phyloP scores from a whole-genome alignment of 2,113 vertebrate genomes.

The Melanotaenia duboulayi region DNA sequence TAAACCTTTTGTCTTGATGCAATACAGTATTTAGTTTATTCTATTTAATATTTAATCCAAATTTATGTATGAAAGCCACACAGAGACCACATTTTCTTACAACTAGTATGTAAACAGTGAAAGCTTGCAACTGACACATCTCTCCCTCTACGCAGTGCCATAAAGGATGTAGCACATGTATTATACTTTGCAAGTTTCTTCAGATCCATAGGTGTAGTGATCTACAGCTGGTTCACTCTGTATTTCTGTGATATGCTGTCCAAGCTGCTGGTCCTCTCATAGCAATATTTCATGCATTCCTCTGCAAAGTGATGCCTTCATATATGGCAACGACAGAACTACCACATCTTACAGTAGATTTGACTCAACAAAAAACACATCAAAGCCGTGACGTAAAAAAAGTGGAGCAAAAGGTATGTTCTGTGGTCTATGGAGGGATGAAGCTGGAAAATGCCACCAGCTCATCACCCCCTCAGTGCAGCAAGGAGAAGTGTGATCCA shows the following conservation, averaged over 20 bases:
- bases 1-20: no score
- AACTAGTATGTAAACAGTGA: neutral
- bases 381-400: conserved; percentile 52
- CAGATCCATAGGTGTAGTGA: conserved; percentile 70
- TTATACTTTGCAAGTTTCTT: conserved; percentile 75
- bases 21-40: neutral
- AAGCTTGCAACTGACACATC: neutral
- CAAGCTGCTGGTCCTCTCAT: conserved; percentile 42
- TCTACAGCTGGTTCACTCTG: conserved; percentile 75
- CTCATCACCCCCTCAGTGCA: conserved; percentile 55
- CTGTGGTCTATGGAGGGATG: conserved; percentile 34
- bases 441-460: conserved; percentile 50
- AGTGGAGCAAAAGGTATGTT: conserved; percentile 41
- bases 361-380: conserved; percentile 52
- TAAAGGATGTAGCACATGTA: conserved; percentile 80
- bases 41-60: neutral
- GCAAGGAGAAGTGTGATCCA: conserved; percentile 44
- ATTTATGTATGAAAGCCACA: conserved; percentile 15
- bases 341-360: conserved; percentile 23
- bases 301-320: conserved; percentile 71
- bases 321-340: conserved; percentile 59
- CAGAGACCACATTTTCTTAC: conserved; percentile 6
- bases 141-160: conserved; percentile 3
- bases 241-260: conserved; percentile 45
- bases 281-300: conserved; percentile 80